phyloP scores from a whole-genome alignment of 37 sponge, comb jelly and placozoan species.

The Cladorhizidae sp. region DNA sequence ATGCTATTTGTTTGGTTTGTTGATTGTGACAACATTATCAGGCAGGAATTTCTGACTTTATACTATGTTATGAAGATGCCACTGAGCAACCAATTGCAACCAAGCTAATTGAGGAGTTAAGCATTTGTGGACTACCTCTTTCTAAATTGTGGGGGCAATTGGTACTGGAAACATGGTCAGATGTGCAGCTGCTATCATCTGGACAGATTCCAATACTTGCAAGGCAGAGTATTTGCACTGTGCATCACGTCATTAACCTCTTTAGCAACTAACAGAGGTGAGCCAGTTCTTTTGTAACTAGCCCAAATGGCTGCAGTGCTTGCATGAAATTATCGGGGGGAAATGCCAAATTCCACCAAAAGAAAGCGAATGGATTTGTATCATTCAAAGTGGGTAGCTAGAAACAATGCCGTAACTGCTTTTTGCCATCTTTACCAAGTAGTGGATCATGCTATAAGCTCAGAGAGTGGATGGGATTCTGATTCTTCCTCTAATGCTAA shows the following conservation, averaged over 20 bases:
- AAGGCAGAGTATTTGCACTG: slow-evolving; percentile 49
- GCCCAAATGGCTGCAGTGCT: slow-evolving; percentile 40
- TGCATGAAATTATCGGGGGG: slow-evolving; percentile 20
- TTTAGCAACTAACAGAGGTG: slow-evolving; percentile 3
- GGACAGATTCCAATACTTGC: background rate
- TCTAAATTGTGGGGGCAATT: slow-evolving; percentile 2
- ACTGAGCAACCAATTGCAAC: slow-evolving; percentile 1
- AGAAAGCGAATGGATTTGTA: slow-evolving; percentile 16
- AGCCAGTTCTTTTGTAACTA: slow-evolving; percentile 8
- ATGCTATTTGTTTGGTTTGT: slow-evolving; percentile 9
- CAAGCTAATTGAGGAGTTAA: slow-evolving; percentile 14
- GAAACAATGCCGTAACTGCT: slow-evolving; percentile 49
- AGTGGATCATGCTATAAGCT: slow-evolving; percentile 22
- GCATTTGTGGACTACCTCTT: background rate
- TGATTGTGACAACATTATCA: slow-evolving; percentile 5
- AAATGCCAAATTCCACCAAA: background rate
- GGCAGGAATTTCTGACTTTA: slow-evolving; percentile 6
- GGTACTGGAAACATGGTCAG: slow-evolving; percentile 3
- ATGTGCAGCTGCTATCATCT: slow-evolving; percentile 7
- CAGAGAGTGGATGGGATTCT: slow-evolving; percentile 26
- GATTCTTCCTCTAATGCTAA: slow-evolving; percentile 38
- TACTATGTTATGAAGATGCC: slow-evolving; percentile 5
- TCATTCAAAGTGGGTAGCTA: slow-evolving; percentile 46
- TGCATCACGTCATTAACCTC: slow-evolving; percentile 46
- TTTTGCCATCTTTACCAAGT: slow-evolving; percentile 25